A percentile compares a stretch with the other conserved stretches of the same genome.
phyloP scores from a whole-genome alignment of 2,888 invertebrate species.

The Lithophane semibrunnea region DNA sequence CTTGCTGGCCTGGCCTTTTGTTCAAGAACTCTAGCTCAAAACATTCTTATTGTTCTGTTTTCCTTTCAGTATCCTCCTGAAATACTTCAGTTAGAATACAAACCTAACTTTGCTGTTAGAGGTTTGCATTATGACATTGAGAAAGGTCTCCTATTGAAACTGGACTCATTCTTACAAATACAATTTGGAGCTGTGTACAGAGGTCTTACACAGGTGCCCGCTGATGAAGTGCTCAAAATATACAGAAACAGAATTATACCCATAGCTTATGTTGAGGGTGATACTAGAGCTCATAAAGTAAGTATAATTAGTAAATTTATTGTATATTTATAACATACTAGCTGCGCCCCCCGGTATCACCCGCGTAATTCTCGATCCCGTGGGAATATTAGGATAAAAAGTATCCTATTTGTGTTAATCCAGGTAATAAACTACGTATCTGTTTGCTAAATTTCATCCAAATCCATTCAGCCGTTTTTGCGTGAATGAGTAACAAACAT shows the following conservation, averaged over 20 bases:
- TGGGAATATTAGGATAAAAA: too few relatives aligned
- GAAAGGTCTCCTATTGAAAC: conserved; percentile 97
- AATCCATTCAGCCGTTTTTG: too few relatives aligned
- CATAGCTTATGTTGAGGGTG: conserved; percentile 96
- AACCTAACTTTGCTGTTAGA: conserved; percentile 98
- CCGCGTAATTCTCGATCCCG: too few relatives aligned
- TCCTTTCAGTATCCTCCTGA: conserved; percentile 95
- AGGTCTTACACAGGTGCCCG: conserved; percentile 95
- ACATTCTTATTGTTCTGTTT: not conserved
- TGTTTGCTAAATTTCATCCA: too few relatives aligned
- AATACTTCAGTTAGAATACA: conserved; percentile 95
- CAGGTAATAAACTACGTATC: too few relatives aligned
- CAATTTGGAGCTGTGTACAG: conserved; percentile 98
- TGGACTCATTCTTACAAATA: conserved; percentile 99
- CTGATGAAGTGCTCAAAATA: conserved; percentile 95
- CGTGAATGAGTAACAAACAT: too few relatives aligned
- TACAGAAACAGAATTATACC: conserved; percentile 97
- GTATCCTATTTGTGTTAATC: too few relatives aligned
- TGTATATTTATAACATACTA: not conserved
- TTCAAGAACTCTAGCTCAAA: not conserved
- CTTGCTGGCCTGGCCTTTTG: not conserved
- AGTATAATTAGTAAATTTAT: conserved; percentile 66
- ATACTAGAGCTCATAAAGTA: conserved; percentile 93
- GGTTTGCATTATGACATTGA: conserved; percentile 99
- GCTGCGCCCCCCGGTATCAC: too few relatives aligned